Evolutionary conservation across 1,140 invertebrate genomes (phyloP), one percentile per base, ranked within the genome.

Genomic region (Platyura marginata): DNA sequence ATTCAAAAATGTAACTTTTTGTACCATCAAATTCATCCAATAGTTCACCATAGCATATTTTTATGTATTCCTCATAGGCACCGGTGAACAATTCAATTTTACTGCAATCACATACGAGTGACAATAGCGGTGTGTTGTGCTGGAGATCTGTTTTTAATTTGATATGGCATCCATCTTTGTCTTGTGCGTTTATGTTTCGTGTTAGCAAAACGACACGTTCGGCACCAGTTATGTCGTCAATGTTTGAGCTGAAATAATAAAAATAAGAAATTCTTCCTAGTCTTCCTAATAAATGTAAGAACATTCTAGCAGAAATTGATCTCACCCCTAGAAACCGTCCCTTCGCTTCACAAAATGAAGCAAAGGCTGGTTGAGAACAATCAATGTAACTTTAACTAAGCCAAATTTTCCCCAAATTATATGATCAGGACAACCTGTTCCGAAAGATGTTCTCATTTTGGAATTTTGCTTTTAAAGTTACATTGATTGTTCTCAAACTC

Each of bases 31-130:
- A 9, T 25, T 45, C 54, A 13, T 56, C 53, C 2, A 56, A 13
- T 6, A 41, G n/a, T 8, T 23, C 33, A 4, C 57, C 57, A 33
- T 57, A 51, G 10, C 54, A 44, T 5, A 56, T 59, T 42, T 59
- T 50, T 13, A 47, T 40, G 40, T 59, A 59, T 42, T 59, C 57
- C 21, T 44, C 57, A 47, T n/a, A 22, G 37, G 3, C 33, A 3
- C 56, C 56, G 18, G 52, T 38, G 23, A 59, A 59, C 4, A 59
- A 36, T 43, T 59, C 57, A 13, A 59, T 40, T 45, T 56, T 59
- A 15, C 49, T 40, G 2, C 48, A 52, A 29, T 49, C 59, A 21
- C 55, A 59, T 9, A 59, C 44, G 3, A 59, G 40, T 1, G 55
- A 29, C 25, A 29, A 29, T 29, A 8, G 25, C 13, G 25, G 13